These are phyloP conservation scores for Furnarius figulus DNA, from an alignment of 2,113 vertebrate species.

Conservation along the genomic window DNA sequence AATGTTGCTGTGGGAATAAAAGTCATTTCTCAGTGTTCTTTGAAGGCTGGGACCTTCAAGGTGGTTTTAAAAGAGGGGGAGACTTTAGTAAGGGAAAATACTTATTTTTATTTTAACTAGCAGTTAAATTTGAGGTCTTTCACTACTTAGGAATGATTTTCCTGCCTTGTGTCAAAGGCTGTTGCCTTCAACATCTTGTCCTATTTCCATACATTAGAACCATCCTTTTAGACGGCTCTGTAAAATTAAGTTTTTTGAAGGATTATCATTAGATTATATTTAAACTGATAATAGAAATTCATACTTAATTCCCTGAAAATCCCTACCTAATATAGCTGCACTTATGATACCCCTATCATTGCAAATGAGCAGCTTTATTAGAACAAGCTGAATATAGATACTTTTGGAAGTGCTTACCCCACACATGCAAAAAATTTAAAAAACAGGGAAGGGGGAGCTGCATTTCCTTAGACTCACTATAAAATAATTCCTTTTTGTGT, in stretches of 20 bases:
- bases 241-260: constrained; percentile 6
- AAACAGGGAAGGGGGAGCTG: not conserved
- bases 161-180: constrained; percentile 27
- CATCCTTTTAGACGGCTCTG: not conserved
- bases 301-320: constrained; percentile 45
- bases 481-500: not conserved
- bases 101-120: not conserved
- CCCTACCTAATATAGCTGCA: constrained; percentile 26
- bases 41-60: not conserved
- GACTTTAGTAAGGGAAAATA: not conserved
- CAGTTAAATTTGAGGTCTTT: not conserved
- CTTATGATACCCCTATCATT: constrained; percentile 9
- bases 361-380: not conserved
- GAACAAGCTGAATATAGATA: not conserved
- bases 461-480: not conserved
- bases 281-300: constrained; percentile 35
- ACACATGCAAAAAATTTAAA: not conserved
- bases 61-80: not conserved
- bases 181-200: constrained; percentile 35
- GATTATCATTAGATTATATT: constrained; percentile 45
- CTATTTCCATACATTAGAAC: constrained; percentile 62
- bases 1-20: not conserved
- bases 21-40: not conserved
- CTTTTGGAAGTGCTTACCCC: not conserved
- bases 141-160: not conserved